These are phyloP conservation scores for Oryzias celebensis DNA, from an alignment of 2,113 vertebrate genomes.

Conservation along the genomic window DNA sequence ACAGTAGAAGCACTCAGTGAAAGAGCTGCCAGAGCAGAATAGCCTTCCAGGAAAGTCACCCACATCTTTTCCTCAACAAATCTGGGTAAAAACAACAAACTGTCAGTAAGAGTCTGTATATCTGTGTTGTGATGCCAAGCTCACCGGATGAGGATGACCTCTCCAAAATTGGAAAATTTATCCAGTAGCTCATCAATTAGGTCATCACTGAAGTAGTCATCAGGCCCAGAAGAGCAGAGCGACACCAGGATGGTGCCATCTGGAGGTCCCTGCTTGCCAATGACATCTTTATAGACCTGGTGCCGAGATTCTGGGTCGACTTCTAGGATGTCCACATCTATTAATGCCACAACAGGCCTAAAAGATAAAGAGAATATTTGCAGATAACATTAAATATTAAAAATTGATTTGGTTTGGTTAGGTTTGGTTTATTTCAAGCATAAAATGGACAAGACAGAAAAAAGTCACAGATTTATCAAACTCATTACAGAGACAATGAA, in stretches of 20 bases:
- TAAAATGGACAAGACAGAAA: no score
- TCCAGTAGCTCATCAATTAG: conserved; percentile 95
- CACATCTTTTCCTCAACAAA: conserved; percentile 99
- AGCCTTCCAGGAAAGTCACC: conserved; percentile 97
- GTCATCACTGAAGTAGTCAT: conserved; percentile 89
- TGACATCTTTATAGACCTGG: conserved; percentile 93
- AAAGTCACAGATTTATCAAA: no score
- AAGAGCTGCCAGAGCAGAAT: conserved; percentile 88
- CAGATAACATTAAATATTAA: no score
- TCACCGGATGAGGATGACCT: conserved; percentile 97
- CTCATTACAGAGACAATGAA: no score
- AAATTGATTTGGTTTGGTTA: no score
- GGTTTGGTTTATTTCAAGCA: no score
- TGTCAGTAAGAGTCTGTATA: background rate
- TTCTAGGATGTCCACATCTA: conserved; percentile 95
- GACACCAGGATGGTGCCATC: conserved; percentile 95
- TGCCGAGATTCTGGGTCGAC: conserved; percentile 93
- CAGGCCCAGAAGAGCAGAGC: conserved; percentile 84
- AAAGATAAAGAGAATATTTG: no score
- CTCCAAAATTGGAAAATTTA: conserved; percentile 89
- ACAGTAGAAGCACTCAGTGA: conserved; percentile 89
- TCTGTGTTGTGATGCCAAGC: background rate
- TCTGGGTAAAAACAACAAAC: conserved; percentile 67
- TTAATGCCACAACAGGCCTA: conserved; percentile 93
- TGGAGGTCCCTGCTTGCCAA: conserved; percentile 90